phyloP scores from a whole-genome alignment of 2,797 vertebrate species.

The Sandelia bainsii region DNA sequence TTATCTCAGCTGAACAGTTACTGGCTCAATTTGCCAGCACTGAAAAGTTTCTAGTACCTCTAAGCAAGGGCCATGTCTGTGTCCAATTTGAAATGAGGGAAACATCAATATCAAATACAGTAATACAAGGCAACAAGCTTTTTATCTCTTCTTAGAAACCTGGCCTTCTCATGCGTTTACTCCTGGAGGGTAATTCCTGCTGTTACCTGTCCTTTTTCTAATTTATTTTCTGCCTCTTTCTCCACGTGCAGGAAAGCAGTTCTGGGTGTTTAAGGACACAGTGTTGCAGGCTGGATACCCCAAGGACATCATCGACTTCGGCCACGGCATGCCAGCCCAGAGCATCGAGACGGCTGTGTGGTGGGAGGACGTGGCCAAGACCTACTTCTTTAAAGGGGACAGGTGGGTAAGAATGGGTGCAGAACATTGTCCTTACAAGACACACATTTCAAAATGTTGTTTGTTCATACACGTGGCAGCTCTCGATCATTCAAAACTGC shows the following conservation, averaged over 20 bases:
- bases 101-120: constrained; percentile 47
- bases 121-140: constrained; percentile 41
- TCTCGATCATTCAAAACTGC: no score
- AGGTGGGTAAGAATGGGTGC: constrained; percentile 65
- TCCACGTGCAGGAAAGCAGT: constrained; percentile 91
- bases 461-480: not conserved
- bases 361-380: constrained; percentile 99
- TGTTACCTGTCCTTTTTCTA: constrained; percentile 28
- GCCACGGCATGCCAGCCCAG: constrained; percentile 94
- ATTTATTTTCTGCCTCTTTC: constrained; percentile 32
- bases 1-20: constrained; percentile 38
- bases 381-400: constrained; percentile 99
- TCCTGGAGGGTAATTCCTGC: constrained; percentile 37
- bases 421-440: not conserved
- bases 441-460: no score
- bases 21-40: constrained; percentile 25
- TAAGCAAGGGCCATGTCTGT: constrained; percentile 32
- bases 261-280: constrained; percentile 99
- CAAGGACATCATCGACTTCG: constrained; percentile 94
- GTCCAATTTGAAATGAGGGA: constrained; percentile 40
- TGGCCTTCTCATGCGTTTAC: constrained; percentile 15
- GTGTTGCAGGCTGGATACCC: constrained; percentile 96
- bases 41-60: constrained; percentile 50
- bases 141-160: constrained; percentile 38
- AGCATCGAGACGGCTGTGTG: constrained; percentile 98